phyloP scores from a whole-genome alignment of 2,113 vertebrate species.

The Macquaria australasica region DNA sequence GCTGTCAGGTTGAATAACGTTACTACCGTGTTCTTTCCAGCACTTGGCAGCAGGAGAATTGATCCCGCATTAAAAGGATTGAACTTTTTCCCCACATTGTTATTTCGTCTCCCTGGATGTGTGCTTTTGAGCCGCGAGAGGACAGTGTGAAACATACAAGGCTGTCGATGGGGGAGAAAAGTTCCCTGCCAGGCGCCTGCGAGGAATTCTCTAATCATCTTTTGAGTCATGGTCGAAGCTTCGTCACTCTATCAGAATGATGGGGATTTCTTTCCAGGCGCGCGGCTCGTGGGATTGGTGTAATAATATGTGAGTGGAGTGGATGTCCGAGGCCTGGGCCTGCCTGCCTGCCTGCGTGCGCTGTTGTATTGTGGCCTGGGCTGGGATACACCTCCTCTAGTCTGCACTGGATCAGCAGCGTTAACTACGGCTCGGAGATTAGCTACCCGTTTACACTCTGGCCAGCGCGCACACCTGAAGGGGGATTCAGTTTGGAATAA shows the following conservation, averaged over 20 bases:
- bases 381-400: slow-evolving; percentile 46
- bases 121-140: slow-evolving; percentile 11
- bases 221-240: slow-evolving; percentile 56
- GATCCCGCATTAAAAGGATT: slow-evolving; percentile 51
- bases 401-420: slow-evolving; percentile 60
- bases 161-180: slow-evolving; percentile 77
- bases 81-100: slow-evolving; percentile 55
- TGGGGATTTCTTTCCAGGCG: slow-evolving; percentile 57
- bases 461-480: slow-evolving; percentile 6
- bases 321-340: slow-evolving; percentile 64
- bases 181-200: slow-evolving; percentile 60
- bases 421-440: slow-evolving; percentile 61
- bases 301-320: slow-evolving; percentile 66
- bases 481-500: slow-evolving; percentile 26
- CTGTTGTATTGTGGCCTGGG: slow-evolving; percentile 49
- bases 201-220: slow-evolving; percentile 58
- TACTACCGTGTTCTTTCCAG: slow-evolving; percentile 46
- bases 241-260: slow-evolving; percentile 62
- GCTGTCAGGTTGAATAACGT: slow-evolving; percentile 45
- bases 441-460: slow-evolving; percentile 29
- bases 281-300: slow-evolving; percentile 36
- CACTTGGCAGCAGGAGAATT: slow-evolving; percentile 64
- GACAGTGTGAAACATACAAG: slow-evolving; percentile 13
- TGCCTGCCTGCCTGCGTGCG: slow-evolving; percentile 36
- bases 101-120: slow-evolving; percentile 36